Evolutionary conservation across 2,113 vertebrate genomes (phyloP).

Genomic region (Pelecanus crispus): DNA sequence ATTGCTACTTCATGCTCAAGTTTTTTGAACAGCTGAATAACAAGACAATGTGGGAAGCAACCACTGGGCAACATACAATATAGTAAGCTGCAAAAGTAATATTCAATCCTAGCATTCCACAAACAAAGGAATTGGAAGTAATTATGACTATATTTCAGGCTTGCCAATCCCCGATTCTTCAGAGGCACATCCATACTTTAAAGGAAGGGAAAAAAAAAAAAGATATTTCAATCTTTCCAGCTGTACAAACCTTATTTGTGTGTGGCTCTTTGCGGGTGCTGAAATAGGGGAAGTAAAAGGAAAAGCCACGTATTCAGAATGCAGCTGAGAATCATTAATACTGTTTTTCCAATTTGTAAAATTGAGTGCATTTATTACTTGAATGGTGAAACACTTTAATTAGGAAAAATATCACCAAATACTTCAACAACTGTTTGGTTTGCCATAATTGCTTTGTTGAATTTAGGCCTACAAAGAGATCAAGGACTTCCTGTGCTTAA

Average conservation of each 20-base stretch:
- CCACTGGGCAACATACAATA: background rate
- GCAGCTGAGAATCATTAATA: slow-evolving; percentile 49
- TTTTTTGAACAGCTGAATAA: background rate
- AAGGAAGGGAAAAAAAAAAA: background rate
- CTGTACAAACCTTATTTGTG: slow-evolving; percentile 39
- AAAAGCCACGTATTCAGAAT: slow-evolving; percentile 40
- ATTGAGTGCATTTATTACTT: slow-evolving; percentile 21
- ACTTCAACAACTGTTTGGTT: background rate
- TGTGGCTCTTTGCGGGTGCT: slow-evolving; percentile 44
- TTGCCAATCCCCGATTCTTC: background rate
- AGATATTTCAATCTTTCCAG: slow-evolving; percentile 30
- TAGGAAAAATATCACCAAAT: background rate
- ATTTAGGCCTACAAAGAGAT: background rate
- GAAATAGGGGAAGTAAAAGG: slow-evolving; percentile 24
- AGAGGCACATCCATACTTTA: background rate
- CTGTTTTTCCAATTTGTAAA: slow-evolving; percentile 15
- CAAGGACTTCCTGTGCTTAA: background rate
- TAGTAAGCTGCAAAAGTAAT: background rate
- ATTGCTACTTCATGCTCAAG: background rate
- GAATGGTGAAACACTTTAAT: background rate
- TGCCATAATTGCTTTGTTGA: background rate
- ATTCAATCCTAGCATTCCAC: background rate
- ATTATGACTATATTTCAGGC: background rate
- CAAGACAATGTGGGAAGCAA: background rate
- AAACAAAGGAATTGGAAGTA: background rate